Evolutionary conservation across 2,113 vertebrate species (phyloP).

Genomic region (Brachionichthys hirsutus): DNA sequence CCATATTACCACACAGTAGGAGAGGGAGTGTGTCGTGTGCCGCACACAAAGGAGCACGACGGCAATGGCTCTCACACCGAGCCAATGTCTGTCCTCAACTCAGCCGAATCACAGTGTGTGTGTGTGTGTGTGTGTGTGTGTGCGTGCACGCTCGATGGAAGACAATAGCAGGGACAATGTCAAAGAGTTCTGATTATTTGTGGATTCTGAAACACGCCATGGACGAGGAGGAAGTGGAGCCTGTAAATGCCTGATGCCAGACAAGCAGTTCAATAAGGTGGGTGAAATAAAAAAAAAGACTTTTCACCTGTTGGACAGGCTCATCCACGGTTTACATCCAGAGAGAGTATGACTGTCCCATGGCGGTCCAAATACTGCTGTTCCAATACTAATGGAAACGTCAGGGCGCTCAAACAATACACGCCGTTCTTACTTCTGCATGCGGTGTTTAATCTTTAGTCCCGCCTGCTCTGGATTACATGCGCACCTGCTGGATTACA

Average conservation of each 20-base stretch:
- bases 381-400: no score
- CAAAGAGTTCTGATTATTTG: constrained; percentile 52
- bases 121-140: constrained; percentile 35
- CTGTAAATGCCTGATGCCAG: constrained; percentile 28
- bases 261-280: constrained; percentile 22
- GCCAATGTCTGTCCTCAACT: constrained; percentile 68
- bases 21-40: constrained; percentile 71
- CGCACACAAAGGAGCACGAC: constrained; percentile 71
- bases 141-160: constrained; percentile 35
- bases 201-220: constrained; percentile 35
- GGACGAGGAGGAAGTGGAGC: constrained; percentile 43
- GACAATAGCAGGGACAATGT: constrained; percentile 58
- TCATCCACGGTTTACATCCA: not conserved
- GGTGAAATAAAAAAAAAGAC: not conserved
- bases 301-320: not conserved
- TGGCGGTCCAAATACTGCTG: no score
- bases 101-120: constrained; percentile 56
- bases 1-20: constrained; percentile 80
- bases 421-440: no score
- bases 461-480: no score
- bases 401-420: no score
- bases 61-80: constrained; percentile 60
- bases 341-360: no score
- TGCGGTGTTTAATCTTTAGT: no score
- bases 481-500: no score